Conservation (phyloP, 2,888 invertebrate species). For the Campoplex capitator region DNA sequence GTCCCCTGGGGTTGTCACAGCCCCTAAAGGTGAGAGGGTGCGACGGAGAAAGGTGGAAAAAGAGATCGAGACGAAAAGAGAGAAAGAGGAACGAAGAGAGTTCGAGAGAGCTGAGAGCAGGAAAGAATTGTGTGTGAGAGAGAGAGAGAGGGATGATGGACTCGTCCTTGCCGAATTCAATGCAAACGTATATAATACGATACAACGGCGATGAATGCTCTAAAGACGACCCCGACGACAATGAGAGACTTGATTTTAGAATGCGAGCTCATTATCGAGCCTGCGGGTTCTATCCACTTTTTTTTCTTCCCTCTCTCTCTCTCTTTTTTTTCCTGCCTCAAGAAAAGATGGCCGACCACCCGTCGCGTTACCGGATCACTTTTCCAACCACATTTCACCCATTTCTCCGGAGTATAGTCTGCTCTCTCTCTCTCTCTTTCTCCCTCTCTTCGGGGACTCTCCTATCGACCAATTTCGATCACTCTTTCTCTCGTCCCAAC, state of each 20-base stretch:
- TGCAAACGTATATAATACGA: conserved; percentile 72
- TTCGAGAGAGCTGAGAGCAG: background rate
- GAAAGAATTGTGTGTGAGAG: conserved; percentile 49
- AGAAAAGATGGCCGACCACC: conserved; percentile 71
- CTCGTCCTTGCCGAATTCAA: conserved; percentile 68
- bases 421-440: too few relatives aligned
- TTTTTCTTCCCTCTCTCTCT: background rate
- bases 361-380: conserved; percentile 72
- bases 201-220: conserved; percentile 77
- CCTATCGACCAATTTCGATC: conserved; percentile 4
- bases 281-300: conserved; percentile 58
- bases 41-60: background rate
- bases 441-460: background rate
- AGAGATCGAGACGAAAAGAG: conserved; percentile 13
- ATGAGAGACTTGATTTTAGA: conserved; percentile 81
- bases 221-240: conserved; percentile 72
- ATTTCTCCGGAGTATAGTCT: background rate
- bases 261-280: conserved; percentile 80
- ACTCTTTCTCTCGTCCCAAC: conserved; percentile 29
- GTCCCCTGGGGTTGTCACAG: conserved; percentile 47
- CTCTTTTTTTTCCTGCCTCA: conserved; percentile 7
- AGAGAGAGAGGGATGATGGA: conserved; percentile 59
- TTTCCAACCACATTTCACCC: conserved; percentile 68
- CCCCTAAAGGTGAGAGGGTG: conserved; percentile 1
- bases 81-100: conserved; percentile 29